Evolutionary conservation across 1,140 invertebrate genomes (phyloP).

Genomic region (Stegodyphus dumicola): DNA sequence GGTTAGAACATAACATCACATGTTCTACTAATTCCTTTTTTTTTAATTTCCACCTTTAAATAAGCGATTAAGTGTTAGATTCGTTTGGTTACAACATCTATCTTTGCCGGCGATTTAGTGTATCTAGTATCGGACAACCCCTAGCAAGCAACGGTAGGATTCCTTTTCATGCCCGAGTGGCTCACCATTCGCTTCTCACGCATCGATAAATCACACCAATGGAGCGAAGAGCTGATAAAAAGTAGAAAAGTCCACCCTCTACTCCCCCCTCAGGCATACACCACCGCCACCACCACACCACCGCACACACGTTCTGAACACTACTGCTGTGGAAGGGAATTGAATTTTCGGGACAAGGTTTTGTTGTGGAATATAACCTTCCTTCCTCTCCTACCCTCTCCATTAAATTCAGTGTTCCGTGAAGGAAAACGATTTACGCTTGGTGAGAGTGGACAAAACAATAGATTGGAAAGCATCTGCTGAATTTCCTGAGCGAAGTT

Average conservation of each 20-base stretch:
- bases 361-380: not conserved
- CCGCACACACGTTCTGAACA: no score
- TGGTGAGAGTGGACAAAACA: not conserved
- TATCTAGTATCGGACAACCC: no score
- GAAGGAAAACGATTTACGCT: constrained; percentile 22
- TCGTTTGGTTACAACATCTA: no score
- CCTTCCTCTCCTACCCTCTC: not conserved
- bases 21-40: no score
- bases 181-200: not conserved
- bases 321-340: not conserved
- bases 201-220: constrained; percentile 7
- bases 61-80: no score
- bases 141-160: not conserved
- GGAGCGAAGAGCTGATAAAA: constrained; percentile 2
- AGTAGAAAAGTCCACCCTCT: not conserved
- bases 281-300: no score
- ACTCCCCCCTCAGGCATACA: no score
- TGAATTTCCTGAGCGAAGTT: no score
- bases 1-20: no score
- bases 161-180: constrained; percentile 20
- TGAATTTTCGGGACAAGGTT: constrained; percentile 22
- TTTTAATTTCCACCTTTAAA: no score
- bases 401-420: not conserved
- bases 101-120: no score
- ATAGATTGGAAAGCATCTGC: not conserved